Evolutionary conservation across 2,888 invertebrate species (phyloP).

Genomic region (Lasiommata megera): DNA sequence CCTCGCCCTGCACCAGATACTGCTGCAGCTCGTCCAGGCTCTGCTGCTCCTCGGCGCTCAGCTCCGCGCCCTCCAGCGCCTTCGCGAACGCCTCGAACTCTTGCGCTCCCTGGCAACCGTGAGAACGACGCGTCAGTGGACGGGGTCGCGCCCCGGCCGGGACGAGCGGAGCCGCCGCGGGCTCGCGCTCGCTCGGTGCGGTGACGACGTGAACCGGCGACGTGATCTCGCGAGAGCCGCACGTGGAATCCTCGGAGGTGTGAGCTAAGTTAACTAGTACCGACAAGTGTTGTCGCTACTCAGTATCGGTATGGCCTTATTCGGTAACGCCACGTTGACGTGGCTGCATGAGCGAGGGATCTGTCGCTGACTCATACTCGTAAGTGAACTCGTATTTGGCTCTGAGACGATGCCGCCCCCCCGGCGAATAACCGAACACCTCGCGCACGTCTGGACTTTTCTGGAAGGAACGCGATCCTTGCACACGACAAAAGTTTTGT

Average conservation of each 20-base stretch:
- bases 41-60: slow-evolving; percentile 87
- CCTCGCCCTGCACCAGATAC: slow-evolving; percentile 93
- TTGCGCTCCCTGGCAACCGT: slow-evolving; percentile 84
- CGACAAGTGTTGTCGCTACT: too few relatives aligned
- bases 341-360: too few relatives aligned
- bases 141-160: too few relatives aligned
- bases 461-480: slow-evolving; percentile 13
- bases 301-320: too few relatives aligned
- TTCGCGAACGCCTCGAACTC: slow-evolving; percentile 88
- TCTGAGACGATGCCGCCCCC: neutral
- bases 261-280: too few relatives aligned
- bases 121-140: too few relatives aligned
- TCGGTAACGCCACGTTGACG: too few relatives aligned
- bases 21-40: slow-evolving; percentile 92
- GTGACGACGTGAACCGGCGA: too few relatives aligned
- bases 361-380: neutral
- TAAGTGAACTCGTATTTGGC: slow-evolving; percentile 3
- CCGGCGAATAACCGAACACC: slow-evolving; percentile 16
- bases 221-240: too few relatives aligned
- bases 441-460: slow-evolving; percentile 5
- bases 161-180: too few relatives aligned
- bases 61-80: slow-evolving; percentile 84
- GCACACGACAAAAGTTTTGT: neutral
- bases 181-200: too few relatives aligned
- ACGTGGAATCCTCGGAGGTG: too few relatives aligned